Base-by-base conservation (phyloP, 2,888 invertebrate genomes). In the Drosophila niveifrons region DNA sequence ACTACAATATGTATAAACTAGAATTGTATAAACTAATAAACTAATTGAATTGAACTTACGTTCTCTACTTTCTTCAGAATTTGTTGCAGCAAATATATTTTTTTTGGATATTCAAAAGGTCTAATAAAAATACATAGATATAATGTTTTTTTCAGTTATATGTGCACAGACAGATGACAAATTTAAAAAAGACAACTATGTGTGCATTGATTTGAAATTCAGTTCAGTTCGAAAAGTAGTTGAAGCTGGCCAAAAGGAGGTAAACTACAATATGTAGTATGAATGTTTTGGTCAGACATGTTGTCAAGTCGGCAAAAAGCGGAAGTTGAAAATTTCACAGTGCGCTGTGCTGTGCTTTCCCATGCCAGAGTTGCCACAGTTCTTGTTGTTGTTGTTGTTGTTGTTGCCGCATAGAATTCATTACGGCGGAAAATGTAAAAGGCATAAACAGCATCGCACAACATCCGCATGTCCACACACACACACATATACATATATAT, bases 281-380 rank as follows among this genome's bases (percentile, higher is more conserved):
- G 23, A 23, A 23, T 23, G 66, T 31, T 34, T 31, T 34, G 79
- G 67, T 56, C 65, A 67, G 83, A 78, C 83, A 88, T 78, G 88
- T 80, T 83, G 83, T 86, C 83, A 88, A 83, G 75, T 88, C 80
- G 80, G 73, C 83, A 83, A 87, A 85, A 87, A 83, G 79, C 84
- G 84, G 84, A 85, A 85, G 89, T 79, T 79, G 48, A 66, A 83
- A 87, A 85, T 85, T 88, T 87, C 87, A 83, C 86, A 88, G 88
- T 86, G 71, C 66, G 67, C 69, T 74, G 46, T 48, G 67, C 69
- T 74, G 46, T 48, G 55, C 48, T 53, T 11, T 4, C 23, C 23
- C 23, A 23, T 23, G 23, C 23, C 23, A 23, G 23, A 23, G 23
- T 23, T 11, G 13, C 36, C n/a, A 39, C 13, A n/a, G 17, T n/a